Evolutionary conservation across 2,888 invertebrate genomes (phyloP).

Genomic region (Pterobdella sp.): DNA sequence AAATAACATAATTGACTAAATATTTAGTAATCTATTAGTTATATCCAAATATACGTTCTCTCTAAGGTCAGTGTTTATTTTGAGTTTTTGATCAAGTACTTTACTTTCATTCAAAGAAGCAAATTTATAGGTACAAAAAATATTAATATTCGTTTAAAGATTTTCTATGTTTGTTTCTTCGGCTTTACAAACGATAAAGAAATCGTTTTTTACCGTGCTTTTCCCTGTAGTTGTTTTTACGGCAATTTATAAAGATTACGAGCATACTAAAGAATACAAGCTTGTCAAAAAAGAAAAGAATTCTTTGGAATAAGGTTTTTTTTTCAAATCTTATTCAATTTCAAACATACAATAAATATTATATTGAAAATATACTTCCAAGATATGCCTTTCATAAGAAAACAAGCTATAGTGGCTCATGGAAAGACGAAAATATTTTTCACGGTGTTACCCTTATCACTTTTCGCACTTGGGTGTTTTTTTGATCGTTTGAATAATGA

Average conservation of each 20-base stretch:
- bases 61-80: too few species aligned
- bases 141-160: too few species aligned
- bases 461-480: constrained; percentile 29
- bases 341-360: too few species aligned
- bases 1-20: too few species aligned
- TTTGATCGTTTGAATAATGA: constrained; percentile 31
- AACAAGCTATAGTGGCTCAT: constrained; percentile 31
- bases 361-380: not conserved
- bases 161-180: not conserved
- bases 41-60: too few species aligned
- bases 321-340: not conserved
- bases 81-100: too few species aligned
- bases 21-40: too few species aligned
- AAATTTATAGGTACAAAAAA: too few species aligned
- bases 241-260: constrained; percentile 35
- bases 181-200: constrained; percentile 1
- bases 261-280: constrained; percentile 35
- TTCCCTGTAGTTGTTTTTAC: constrained; percentile 30
- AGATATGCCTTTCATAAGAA: constrained; percentile 32
- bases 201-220: constrained; percentile 31
- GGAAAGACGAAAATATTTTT: constrained; percentile 29
- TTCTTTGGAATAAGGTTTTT: not conserved
- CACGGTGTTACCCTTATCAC: constrained; percentile 26
- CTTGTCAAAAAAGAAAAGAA: constrained; percentile 20
- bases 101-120: too few species aligned